Conservation (phyloP, 2,888 invertebrate genomes). For the Pyrochroa serraticornis region DNA sequence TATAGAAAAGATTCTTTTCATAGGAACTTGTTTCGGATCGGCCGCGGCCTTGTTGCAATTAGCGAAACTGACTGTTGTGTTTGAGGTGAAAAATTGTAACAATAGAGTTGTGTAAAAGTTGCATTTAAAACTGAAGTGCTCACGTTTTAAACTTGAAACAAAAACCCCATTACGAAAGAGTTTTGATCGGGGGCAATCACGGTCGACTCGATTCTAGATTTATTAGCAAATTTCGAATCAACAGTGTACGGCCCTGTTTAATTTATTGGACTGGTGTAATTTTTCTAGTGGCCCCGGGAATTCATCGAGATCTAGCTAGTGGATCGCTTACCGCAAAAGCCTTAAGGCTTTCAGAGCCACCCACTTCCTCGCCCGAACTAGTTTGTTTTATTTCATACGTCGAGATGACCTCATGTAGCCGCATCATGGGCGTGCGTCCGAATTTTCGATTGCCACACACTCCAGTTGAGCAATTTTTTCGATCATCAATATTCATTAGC, state of each 20-base stretch:
- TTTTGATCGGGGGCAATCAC: not conserved
- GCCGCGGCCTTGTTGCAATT: too few species aligned
- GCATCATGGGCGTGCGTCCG: too few species aligned
- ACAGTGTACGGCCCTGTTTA: not conserved
- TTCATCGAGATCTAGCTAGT: conserved; percentile 39
- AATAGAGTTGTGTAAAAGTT: too few species aligned
- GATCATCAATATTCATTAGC: conserved; percentile 19
- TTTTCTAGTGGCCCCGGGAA: conserved; percentile 13
- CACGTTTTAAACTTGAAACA: conserved; percentile 10
- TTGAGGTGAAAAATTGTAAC: too few species aligned
- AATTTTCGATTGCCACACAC: not conserved
- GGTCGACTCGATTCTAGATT: not conserved
- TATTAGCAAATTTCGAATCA: not conserved
- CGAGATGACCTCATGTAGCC: conserved; percentile 33
- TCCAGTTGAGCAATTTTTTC: not conserved
- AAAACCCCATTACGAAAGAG: conserved; percentile 1
- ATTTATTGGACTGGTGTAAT: conserved; percentile 19
- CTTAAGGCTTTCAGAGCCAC: conserved; percentile 47
- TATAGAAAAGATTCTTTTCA: too few species aligned
- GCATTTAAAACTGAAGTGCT: not conserved
- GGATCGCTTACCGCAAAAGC: conserved; percentile 42
- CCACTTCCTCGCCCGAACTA: conserved; percentile 47
- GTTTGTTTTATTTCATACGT: conserved; percentile 37
- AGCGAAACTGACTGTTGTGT: too few species aligned
- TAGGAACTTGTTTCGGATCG: too few species aligned